Percentiles rank a stretch among this genome's conserved stretches.
Evolutionary conservation across 2,888 invertebrate species (phyloP).

Genomic region (Caenorhabditis macrosperma): DNA sequence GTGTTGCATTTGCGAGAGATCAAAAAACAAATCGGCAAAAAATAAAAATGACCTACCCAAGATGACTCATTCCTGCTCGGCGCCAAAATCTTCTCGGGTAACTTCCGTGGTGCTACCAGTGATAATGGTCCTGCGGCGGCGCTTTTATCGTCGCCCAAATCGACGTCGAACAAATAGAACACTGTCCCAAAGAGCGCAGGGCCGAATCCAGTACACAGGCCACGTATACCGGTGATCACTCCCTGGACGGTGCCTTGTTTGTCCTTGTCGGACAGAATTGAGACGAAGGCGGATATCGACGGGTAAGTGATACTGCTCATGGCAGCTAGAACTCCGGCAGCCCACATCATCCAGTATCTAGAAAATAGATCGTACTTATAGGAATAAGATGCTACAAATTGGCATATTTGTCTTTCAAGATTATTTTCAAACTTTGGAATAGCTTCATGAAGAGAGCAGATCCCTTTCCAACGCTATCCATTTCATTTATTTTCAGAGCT

Average conservation of each 20-base stretch:
- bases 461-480: too few relatives aligned
- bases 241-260: constrained; percentile 96
- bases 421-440: too few relatives aligned
- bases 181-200: constrained; percentile 98
- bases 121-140: constrained; percentile 67
- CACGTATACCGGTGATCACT: constrained; percentile 98
- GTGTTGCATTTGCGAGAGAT: too few relatives aligned
- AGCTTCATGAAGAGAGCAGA: too few relatives aligned
- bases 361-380: too few relatives aligned
- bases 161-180: constrained; percentile 98
- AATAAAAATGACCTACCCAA: constrained; percentile 46
- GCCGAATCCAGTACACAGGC: constrained; percentile 93
- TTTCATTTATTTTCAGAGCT: too few relatives aligned
- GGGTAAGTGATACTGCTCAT: constrained; percentile 98
- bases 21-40: too few relatives aligned
- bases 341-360: constrained; percentile 94
- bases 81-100: constrained; percentile 63
- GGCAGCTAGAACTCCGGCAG: constrained; percentile 95
- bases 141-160: constrained; percentile 86
- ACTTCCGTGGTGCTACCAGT: constrained; percentile 54
- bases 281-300: constrained; percentile 97
- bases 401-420: too few relatives aligned
- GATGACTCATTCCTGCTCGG: constrained; percentile 69
- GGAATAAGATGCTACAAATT: too few relatives aligned
- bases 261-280: constrained; percentile 96